These are phyloP conservation scores for Yponomeuta cagnagella DNA, from an alignment of 2,888 invertebrate species.

Conservation along the genomic window DNA sequence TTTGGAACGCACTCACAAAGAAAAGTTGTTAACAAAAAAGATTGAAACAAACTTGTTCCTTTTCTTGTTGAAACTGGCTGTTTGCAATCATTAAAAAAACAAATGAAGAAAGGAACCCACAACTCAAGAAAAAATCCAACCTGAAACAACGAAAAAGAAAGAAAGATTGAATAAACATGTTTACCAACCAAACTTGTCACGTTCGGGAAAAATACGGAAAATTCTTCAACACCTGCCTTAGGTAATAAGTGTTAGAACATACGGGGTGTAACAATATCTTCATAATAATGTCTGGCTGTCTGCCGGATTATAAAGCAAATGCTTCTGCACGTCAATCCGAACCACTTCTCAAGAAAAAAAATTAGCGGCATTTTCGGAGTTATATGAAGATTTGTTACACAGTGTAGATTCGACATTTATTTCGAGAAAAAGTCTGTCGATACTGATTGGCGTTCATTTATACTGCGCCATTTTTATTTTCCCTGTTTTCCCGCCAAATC, in stretches of 20 bases:
- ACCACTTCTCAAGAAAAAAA: too few species aligned
- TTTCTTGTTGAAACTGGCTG: neutral
- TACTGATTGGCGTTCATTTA: conserved; percentile 1
- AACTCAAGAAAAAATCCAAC: neutral
- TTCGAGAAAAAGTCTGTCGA: neutral
- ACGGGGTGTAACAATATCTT: too few species aligned
- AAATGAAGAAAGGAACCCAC: neutral
- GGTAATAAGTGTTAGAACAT: neutral
- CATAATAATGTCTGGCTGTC: too few species aligned
- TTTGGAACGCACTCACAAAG: neutral
- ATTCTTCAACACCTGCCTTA: neutral
- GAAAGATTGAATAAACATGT: neutral
- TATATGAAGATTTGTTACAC: neutral
- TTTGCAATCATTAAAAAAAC: neutral
- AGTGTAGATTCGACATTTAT: neutral
- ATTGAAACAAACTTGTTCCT: neutral
- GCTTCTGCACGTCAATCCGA: too few species aligned
- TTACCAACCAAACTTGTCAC: neutral
- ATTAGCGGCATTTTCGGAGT: too few species aligned
- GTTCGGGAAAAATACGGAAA: neutral
- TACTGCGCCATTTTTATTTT: neutral
- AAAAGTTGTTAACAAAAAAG: neutral
- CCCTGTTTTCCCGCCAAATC: neutral
- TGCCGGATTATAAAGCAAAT: too few species aligned
- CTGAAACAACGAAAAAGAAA: neutral